Evolutionary conservation across 1,140 invertebrate genomes (phyloP).

Genomic region (Bilobella aurantiaca): DNA sequence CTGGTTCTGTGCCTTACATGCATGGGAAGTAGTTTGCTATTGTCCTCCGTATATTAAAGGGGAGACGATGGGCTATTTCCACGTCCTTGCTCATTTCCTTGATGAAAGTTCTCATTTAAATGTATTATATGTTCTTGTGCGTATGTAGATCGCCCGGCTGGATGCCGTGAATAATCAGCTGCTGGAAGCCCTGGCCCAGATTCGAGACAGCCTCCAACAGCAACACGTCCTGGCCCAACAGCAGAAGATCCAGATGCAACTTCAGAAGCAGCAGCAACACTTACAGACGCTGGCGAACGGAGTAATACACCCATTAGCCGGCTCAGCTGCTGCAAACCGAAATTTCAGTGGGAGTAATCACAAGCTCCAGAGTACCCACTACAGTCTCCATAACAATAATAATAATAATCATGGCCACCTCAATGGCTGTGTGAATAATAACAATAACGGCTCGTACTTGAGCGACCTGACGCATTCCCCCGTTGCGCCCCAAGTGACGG

Average conservation of each 20-base stretch:
- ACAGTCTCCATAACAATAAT: too few relatives aligned
- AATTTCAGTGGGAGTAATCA: too few relatives aligned
- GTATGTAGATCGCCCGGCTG: slow-evolving; percentile 42
- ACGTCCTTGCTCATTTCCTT: too few relatives aligned
- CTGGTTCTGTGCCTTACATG: too few relatives aligned
- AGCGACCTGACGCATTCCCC: background rate
- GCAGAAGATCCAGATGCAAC: slow-evolving; percentile 25
- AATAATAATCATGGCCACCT: too few relatives aligned
- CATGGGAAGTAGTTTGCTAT: too few relatives aligned
- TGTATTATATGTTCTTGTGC: slow-evolving; percentile 13
- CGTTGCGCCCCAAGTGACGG: background rate
- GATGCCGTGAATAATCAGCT: slow-evolving; percentile 68
- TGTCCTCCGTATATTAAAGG: too few relatives aligned
- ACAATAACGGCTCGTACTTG: background rate
- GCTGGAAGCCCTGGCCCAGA: slow-evolving; percentile 61
- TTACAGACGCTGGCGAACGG: slow-evolving; percentile 16
- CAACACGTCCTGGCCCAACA: slow-evolving; percentile 32
- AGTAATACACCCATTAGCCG: slow-evolving; percentile 11
- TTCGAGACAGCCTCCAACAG: slow-evolving; percentile 38
- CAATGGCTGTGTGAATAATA: slow-evolving; percentile 18
- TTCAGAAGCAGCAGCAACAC: slow-evolving; percentile 30
- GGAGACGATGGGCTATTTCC: too few relatives aligned
- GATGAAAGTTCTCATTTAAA: background rate
- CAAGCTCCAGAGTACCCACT: too few relatives aligned
- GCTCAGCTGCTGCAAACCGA: too few relatives aligned